Conservation (phyloP, 2,113 vertebrate species). For the Tachysurus fulvidraco region DNA sequence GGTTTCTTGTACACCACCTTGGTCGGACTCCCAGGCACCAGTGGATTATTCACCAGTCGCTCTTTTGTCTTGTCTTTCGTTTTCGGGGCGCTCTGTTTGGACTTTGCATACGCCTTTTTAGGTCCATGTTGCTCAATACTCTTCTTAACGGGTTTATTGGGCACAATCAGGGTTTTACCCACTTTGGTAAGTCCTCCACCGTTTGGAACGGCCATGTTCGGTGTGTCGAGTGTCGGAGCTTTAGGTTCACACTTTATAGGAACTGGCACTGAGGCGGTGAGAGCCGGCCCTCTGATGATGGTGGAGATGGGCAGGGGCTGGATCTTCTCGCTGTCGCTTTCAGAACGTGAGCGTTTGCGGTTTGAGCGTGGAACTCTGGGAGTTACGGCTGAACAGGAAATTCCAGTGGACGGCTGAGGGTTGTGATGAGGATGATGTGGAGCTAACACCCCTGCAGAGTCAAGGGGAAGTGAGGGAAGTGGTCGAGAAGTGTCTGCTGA, state of each 20-base stretch:
- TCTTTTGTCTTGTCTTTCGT: slow-evolving; percentile 90
- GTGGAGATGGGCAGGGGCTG: slow-evolving; percentile 93
- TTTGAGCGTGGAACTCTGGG: slow-evolving; percentile 82
- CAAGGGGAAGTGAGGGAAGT: slow-evolving; percentile 79
- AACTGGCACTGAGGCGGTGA: slow-evolving; percentile 79
- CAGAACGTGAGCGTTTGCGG: slow-evolving; percentile 93
- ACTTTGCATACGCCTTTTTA: slow-evolving; percentile 94
- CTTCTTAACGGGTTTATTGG: slow-evolving; percentile 91
- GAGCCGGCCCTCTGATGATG: slow-evolving; percentile 81
- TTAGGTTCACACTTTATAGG: slow-evolving; percentile 84
- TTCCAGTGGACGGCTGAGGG: slow-evolving; percentile 74
- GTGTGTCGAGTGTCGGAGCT: slow-evolving; percentile 62
- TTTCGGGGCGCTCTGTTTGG: slow-evolving; percentile 89
- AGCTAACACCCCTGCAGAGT: slow-evolving; percentile 76
- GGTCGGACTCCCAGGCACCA: slow-evolving; percentile 89
- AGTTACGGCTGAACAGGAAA: slow-evolving; percentile 80
- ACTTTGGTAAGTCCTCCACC: slow-evolving; percentile 90
- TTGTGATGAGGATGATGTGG: slow-evolving; percentile 66
- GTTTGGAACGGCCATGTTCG: slow-evolving; percentile 89
- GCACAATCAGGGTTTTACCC: slow-evolving; percentile 86
- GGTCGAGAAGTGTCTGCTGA: slow-evolving; percentile 68
- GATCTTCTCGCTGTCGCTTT: slow-evolving; percentile 97
- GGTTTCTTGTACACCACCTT: slow-evolving; percentile 98
- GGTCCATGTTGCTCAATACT: slow-evolving; percentile 88
- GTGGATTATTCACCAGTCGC: slow-evolving; percentile 82